Evolutionary conservation across 2,113 vertebrate genomes (phyloP).

Genomic region (Pogona vitticeps): DNA sequence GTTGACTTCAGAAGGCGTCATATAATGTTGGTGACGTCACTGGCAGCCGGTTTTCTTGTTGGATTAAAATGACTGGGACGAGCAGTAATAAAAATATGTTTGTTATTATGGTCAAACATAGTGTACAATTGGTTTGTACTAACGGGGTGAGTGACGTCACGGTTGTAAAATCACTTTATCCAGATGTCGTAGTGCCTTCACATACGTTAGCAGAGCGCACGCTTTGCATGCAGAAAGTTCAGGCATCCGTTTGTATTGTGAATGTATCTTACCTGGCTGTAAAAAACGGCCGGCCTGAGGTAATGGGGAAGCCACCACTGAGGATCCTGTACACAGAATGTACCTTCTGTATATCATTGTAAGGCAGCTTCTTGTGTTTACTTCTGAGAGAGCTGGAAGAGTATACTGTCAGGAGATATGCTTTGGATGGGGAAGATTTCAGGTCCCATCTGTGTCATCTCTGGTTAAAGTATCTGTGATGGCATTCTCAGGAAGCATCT

Average conservation of each 20-base stretch:
- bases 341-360: background rate
- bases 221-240: background rate
- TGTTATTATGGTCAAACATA: background rate
- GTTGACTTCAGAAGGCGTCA: slow-evolving; percentile 6
- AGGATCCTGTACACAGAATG: no score
- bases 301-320: background rate
- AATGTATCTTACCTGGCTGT: no score
- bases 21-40: background rate
- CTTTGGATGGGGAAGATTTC: background rate
- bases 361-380: background rate
- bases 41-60: no score
- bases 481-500: background rate
- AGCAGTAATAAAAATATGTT: background rate
- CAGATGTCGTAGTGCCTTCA: no score
- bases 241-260: background rate
- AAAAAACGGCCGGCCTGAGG: no score
- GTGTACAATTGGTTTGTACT: background rate
- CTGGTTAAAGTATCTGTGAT: background rate
- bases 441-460: background rate
- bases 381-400: background rate
- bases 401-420: background rate
- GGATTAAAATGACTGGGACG: background rate
- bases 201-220: no score
- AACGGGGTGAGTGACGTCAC: background rate
- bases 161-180: background rate